Percentiles rank a stretch among this genome's conserved stretches.
phyloP scores from a whole-genome alignment of 2,888 invertebrate species.

The Barypeithes pellucidus region DNA sequence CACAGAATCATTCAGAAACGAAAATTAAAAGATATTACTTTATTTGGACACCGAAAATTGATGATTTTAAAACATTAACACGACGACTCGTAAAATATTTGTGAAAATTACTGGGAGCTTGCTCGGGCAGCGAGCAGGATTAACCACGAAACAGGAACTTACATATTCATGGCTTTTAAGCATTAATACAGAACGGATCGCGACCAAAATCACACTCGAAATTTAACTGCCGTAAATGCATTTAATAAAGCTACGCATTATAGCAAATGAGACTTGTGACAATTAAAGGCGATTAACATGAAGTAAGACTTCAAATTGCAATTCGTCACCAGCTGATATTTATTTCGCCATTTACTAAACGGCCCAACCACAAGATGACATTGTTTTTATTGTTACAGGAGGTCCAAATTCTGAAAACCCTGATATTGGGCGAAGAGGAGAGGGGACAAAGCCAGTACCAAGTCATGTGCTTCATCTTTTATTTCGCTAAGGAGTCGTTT shows the following conservation, averaged over 20 bases:
- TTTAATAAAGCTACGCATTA: slow-evolving; percentile 29
- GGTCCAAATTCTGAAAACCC: slow-evolving; percentile 91
- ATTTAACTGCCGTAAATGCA: slow-evolving; percentile 43
- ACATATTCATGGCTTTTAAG: slow-evolving; percentile 43
- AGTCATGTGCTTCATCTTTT: slow-evolving; percentile 92
- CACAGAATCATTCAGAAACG: no score
- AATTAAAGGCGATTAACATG: background rate
- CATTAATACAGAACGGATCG: slow-evolving; percentile 43
- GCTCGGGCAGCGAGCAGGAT: slow-evolving; percentile 32
- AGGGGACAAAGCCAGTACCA: slow-evolving; percentile 91
- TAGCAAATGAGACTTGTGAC: background rate
- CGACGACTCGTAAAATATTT: slow-evolving; percentile 22
- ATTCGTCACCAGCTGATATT: no score
- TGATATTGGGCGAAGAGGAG: slow-evolving; percentile 94
- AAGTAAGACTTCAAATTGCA: no score
- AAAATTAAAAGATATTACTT: no score
- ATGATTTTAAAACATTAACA: no score
- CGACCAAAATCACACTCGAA: slow-evolving; percentile 27
- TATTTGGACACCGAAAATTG: no score
- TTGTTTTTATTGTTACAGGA: slow-evolving; percentile 75
- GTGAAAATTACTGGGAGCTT: slow-evolving; percentile 37
- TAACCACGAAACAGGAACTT: slow-evolving; percentile 42
- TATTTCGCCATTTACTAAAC: no score
- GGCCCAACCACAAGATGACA: no score
- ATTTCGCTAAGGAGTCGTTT: slow-evolving; percentile 93